Evolutionary conservation across 1,140 invertebrate species (phyloP).

Genomic region (Globodera rostochiensis): DNA sequence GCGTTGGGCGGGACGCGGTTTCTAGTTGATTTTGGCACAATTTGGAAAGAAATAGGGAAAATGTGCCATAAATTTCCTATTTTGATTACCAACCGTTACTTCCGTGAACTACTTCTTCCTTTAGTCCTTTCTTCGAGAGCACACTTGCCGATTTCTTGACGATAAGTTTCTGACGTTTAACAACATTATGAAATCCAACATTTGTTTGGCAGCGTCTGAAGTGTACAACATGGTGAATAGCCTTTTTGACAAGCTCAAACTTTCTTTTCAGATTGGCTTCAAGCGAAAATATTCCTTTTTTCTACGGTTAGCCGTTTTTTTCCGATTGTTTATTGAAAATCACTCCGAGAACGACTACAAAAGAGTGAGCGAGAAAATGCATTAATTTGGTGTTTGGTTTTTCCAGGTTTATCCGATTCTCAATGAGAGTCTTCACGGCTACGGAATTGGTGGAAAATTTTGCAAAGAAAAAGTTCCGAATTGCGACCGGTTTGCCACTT

Average conservation of each 20-base stretch:
- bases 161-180: slow-evolving; percentile 59
- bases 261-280: slow-evolving; percentile 58
- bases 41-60: too few species aligned
- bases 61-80: too few species aligned
- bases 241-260: slow-evolving; percentile 17
- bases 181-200: slow-evolving; percentile 54
- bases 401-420: slow-evolving; percentile 59
- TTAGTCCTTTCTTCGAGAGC: slow-evolving; percentile 58
- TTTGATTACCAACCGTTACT: too few species aligned
- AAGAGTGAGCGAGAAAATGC: slow-evolving; percentile 14
- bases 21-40: too few species aligned
- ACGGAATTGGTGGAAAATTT: slow-evolving; percentile 40
- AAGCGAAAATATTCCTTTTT: slow-evolving; percentile 59
- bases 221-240: slow-evolving; percentile 54
- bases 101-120: slow-evolving; percentile 11
- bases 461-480: slow-evolving; percentile 15
- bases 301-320: slow-evolving; percentile 59
- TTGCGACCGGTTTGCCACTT: slow-evolving; percentile 10
- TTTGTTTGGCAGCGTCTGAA: slow-evolving; percentile 54
- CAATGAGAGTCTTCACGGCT: slow-evolving; percentile 57
- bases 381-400: background rate
- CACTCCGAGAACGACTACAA: slow-evolving; percentile 44
- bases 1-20: too few species aligned
- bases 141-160: slow-evolving; percentile 63
- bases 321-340: slow-evolving; percentile 54